Conservation (phyloP, 1,140 invertebrate genomes). For the Cherax destructor region DNA sequence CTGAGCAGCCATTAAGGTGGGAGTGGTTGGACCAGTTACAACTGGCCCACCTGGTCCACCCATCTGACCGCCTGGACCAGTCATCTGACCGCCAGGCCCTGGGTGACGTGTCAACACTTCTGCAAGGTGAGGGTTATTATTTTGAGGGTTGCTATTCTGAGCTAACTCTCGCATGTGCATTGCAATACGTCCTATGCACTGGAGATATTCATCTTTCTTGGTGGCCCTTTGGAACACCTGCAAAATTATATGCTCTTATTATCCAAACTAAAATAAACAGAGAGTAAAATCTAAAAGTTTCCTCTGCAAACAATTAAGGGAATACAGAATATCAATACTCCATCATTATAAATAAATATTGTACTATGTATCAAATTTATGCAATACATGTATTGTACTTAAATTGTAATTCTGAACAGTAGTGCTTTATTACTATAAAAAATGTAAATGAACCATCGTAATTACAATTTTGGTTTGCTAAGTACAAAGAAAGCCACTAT, state of each 20-base stretch:
- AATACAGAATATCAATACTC: too few relatives aligned
- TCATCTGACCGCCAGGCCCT: slow-evolving; percentile 21
- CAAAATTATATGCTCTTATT: not conserved
- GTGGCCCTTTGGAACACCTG: slow-evolving; percentile 59
- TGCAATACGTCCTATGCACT: slow-evolving; percentile 37
- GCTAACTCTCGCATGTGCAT: slow-evolving; percentile 43
- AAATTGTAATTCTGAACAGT: too few relatives aligned
- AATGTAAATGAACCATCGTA: too few relatives aligned
- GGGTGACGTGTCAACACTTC: slow-evolving; percentile 58
- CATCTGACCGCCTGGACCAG: slow-evolving; percentile 37
- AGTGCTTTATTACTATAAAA: too few relatives aligned
- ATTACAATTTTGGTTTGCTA: too few relatives aligned
- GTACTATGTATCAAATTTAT: too few relatives aligned
- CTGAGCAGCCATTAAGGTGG: slow-evolving; percentile 28
- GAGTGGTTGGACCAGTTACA: slow-evolving; percentile 42
- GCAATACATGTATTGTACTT: too few relatives aligned
- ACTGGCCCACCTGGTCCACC: slow-evolving; percentile 28
- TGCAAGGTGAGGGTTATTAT: slow-evolving; percentile 57
- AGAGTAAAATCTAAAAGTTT: too few relatives aligned
- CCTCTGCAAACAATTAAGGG: too few relatives aligned
- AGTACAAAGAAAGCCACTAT: too few relatives aligned
- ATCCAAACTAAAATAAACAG: not conserved
- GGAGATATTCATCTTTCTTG: slow-evolving; percentile 59
- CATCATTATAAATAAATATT: too few relatives aligned
- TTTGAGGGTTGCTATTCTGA: slow-evolving; percentile 34